Base-by-base conservation (phyloP, 2,888 invertebrate species). In the Xylocampa areola region DNA sequence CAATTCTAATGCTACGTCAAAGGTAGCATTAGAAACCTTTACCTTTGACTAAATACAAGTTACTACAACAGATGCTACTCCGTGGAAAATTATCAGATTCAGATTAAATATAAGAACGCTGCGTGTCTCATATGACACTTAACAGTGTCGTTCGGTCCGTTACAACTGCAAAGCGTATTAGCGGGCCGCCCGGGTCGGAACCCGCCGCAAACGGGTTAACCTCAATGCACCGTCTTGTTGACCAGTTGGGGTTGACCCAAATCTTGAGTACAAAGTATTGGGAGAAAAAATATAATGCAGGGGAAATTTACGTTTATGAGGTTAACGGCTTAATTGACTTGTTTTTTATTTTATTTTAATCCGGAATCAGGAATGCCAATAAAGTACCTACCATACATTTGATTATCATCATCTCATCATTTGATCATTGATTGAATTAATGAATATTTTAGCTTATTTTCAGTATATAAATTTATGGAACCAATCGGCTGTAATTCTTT, bases 91-190 rank as follows among this genome's bases (percentile, higher is more conserved):
- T 51, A 25, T 48, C 32, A 49, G 58, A 70, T 73, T 25, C 41
- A 52, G 59, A 43, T 51, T 57, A 53, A 40, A 53, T 65, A 27
- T 47, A 59, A 63, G 45, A 69, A 50, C 53, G 55, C 71, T 57
- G 61, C 78, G 68, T 62, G 71, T 76, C 74, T 76, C 60, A 73
- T 78, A 72, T 76, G 75, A 76, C 81, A 70, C 63, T 1, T 58
- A 81, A 81, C 78, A 79, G 78, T 86, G 83, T 82, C 85, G 78
- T 50, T 54, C 63, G 75, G 76, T 79, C 86, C 85, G 88, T 87
- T 89, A 88, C 80, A 75, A 81, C 68, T 75, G 64, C 62, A 62
- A 63, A 68, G 72, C 73, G 76, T 77, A 77, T 76, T 78, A 75
- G 62, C 65, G 41, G 68, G 62, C 66, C 55, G 61, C 37, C 57